A percentile compares a stretch with the other conserved stretches of the same genome.
Evolutionary conservation across 2,113 vertebrate species (phyloP).

Genomic region (Asarcornis scutulata): DNA sequence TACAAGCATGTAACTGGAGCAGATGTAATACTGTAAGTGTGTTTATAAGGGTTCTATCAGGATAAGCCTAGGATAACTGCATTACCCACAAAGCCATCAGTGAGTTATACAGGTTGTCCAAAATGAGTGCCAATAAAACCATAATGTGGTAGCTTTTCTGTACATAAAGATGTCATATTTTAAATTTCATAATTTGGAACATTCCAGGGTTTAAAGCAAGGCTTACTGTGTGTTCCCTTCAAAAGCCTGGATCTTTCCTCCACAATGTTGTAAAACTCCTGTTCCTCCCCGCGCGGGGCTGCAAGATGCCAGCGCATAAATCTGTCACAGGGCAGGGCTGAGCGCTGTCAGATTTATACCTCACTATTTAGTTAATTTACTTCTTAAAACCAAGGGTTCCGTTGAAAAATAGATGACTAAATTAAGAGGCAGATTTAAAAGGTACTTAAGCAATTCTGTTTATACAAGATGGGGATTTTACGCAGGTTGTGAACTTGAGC

Average conservation of each 20-base stretch:
- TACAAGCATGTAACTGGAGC: background rate
- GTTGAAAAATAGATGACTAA: constrained; percentile 43
- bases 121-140: constrained; percentile 70
- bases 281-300: constrained; percentile 19
- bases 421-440: constrained; percentile 64
- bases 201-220: constrained; percentile 41
- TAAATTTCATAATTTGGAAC: constrained; percentile 62
- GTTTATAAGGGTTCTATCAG: constrained; percentile 22
- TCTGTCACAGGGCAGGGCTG: constrained; percentile 39
- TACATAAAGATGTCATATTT: constrained; percentile 73
- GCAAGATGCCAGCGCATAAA: constrained; percentile 65
- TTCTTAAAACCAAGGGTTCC: constrained; percentile 58
- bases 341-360: constrained; percentile 60
- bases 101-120: constrained; percentile 69
- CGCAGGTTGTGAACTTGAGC: constrained; percentile 9
- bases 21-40: background rate
- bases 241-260: constrained; percentile 51
- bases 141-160: constrained; percentile 72
- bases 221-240: constrained; percentile 54
- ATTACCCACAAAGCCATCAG: constrained; percentile 53
- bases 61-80: background rate
- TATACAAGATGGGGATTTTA: constrained; percentile 42
- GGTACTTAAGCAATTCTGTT: constrained; percentile 38
- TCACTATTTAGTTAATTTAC: constrained; percentile 65
- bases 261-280: constrained; percentile 67